phyloP scores from a whole-genome alignment of 2,113 vertebrate species.

The Hirundichthys speculiger region DNA sequence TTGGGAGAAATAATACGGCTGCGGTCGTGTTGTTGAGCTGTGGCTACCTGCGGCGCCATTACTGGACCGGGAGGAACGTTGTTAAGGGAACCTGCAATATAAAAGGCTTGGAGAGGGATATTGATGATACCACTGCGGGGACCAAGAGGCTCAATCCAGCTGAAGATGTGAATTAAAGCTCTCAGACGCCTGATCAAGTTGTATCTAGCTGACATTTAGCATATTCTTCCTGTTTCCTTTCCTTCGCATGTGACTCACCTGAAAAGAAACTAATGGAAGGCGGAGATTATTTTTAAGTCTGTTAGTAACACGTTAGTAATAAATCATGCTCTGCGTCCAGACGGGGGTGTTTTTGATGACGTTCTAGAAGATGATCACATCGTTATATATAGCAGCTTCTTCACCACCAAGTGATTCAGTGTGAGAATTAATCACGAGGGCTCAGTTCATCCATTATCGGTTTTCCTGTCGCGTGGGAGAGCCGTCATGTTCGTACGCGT shows the following conservation, averaged over 20 bases:
- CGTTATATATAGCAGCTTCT: conserved; percentile 22
- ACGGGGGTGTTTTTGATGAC: too few relatives aligned
- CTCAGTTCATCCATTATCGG: conserved; percentile 14
- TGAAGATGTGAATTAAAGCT: conserved; percentile 16
- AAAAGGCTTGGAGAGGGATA: conserved; percentile 43
- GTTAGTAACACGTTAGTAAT: too few relatives aligned
- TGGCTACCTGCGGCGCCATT: conserved; percentile 19
- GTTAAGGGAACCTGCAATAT: conserved; percentile 42
- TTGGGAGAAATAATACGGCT: conserved; percentile 18
- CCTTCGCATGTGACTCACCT: conserved; percentile 1
- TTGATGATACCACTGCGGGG: conserved; percentile 36
- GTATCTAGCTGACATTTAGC: neutral
- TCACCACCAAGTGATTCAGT: conserved; percentile 40
- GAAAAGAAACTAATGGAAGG: neutral
- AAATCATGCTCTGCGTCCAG: too few relatives aligned
- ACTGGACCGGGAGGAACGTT: conserved; percentile 39
- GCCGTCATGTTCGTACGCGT: conserved; percentile 21
- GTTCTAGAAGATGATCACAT: too few relatives aligned
- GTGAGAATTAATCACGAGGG: conserved; percentile 39
- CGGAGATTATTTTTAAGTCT: neutral
- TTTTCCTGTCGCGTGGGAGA: conserved; percentile 25
- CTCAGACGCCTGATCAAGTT: conserved; percentile 24
- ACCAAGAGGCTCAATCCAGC: conserved; percentile 22
- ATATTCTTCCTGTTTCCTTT: neutral
- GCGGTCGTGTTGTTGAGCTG: conserved; percentile 32